phyloP scores from a whole-genome alignment of 2,888 invertebrate species.

The Ennomos erosarius region DNA sequence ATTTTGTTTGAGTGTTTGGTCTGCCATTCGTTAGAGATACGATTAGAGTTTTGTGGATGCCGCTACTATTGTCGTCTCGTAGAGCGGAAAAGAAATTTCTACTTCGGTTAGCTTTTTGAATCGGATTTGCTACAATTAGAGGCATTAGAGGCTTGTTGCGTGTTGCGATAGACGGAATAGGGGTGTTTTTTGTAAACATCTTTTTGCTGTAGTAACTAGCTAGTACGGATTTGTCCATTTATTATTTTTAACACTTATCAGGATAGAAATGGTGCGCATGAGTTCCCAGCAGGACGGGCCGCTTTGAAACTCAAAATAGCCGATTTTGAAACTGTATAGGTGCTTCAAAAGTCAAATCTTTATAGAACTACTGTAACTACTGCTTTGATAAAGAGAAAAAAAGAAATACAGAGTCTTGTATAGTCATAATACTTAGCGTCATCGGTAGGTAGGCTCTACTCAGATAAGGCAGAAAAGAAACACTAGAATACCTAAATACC shows the following conservation, averaged over 20 bases:
- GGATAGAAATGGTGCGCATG: no score
- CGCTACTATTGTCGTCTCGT: constrained; percentile 58
- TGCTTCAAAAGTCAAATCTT: no score
- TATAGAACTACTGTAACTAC: no score
- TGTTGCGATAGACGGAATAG: constrained; percentile 51
- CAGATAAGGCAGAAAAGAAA: no score
- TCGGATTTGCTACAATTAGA: constrained; percentile 77
- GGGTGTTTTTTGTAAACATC: constrained; percentile 38
- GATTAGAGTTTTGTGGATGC: constrained; percentile 69
- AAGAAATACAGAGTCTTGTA: no score
- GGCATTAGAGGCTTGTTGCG: constrained; percentile 54
- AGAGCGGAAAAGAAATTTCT: constrained; percentile 72
- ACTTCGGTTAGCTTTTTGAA: constrained; percentile 69
- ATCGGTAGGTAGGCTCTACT: no score
- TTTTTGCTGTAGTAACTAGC: constrained; percentile 29
- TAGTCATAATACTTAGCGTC: no score
- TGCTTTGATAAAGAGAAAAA: no score
- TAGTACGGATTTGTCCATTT: constrained; percentile 4
- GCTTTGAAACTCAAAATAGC: no score
- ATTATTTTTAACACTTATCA: not conserved
- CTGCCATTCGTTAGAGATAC: constrained; percentile 74
- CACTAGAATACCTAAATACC: no score
- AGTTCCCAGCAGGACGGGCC: no score
- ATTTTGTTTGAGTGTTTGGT: constrained; percentile 56
- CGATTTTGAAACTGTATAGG: no score